Evolutionary conservation across 23 tunicate genomes (phyloP), one percentile per base, ranked within the genome.

Genomic region (Phallusia fumigata): DNA sequence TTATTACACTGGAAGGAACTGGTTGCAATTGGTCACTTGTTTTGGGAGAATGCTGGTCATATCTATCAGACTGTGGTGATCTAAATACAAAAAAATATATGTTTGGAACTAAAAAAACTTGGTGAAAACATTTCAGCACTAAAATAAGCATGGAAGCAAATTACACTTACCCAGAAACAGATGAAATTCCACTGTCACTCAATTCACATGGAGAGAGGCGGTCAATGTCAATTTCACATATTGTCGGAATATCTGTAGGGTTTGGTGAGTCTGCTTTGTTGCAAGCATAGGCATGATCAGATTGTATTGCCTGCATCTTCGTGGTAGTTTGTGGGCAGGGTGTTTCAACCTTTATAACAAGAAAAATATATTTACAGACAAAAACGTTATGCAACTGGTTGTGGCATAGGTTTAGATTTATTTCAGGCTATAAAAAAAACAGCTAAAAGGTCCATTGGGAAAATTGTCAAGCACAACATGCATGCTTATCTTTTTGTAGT

Each of bases 151-250:
- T n/a, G n/a, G n/a, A 47, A 69, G 6, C 16, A 69, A 32, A 36
- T 80, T 32, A 64, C 35, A 80, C 74, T 32, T 40, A 88, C 83
- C 86, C 77, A 2, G 95, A 85, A n/a, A 36, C 80, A 44, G 89
- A 85, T 28, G 89, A 90, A 26, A 90, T 76, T 18, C 95, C 95
- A 85, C 95, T 90, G 72, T 90, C 95, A 81, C 95, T 90, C 75
- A 84, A 18, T 51, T 13, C 52, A 13, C 52, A 52, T 18, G 86
- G 76, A 12, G 88, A 80, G n/a, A 32, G 69, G 12, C 64, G 88
- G 8, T 32, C 36, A 18, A 58, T 58, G 69, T 58, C 69, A 13
- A 58, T 58, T 58, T 58, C 69, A 24, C 69, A 58, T 6, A 58
- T 16, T 21, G 69, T 58, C 28, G 69, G 69, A 1, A 58, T 2